Evolutionary conservation across 2,888 invertebrate genomes (phyloP).

Genomic region (Morinoia aosen): DNA sequence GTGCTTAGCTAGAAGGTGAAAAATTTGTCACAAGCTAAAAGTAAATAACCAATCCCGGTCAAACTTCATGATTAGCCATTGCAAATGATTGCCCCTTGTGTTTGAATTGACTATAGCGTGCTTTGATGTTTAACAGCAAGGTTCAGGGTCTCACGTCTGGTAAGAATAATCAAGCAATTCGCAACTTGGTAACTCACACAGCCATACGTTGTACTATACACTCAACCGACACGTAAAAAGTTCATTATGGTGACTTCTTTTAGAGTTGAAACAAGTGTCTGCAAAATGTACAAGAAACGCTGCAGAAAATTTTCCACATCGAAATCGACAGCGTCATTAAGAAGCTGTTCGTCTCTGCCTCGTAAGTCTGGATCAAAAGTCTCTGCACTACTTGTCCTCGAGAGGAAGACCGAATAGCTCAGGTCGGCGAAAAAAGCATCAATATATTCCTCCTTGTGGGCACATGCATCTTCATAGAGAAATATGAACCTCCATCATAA

Average conservation of each 20-base stretch:
- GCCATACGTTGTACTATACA: too few species aligned
- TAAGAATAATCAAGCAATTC: too few species aligned
- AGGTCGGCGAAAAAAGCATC: background rate
- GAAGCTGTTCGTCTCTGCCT: background rate
- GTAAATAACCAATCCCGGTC: too few species aligned
- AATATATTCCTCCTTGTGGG: background rate
- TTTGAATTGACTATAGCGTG: too few species aligned
- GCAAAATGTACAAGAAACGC: background rate
- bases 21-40: too few species aligned
- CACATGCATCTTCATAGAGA: background rate
- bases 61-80: too few species aligned
- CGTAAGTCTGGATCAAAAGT: background rate
- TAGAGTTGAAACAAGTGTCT: background rate
- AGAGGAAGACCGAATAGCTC: background rate
- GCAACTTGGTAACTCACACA: too few species aligned
- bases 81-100: too few species aligned
- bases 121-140: too few species aligned
- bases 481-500: background rate
- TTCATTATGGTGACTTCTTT: background rate
- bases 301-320: background rate
- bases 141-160: too few species aligned
- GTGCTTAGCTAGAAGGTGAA: too few species aligned
- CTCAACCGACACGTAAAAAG: background rate
- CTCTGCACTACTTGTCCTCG: background rate
- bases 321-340: slow-evolving; percentile 17